Percentiles rank a stretch among this genome's conserved stretches.
Evolutionary conservation across 1,140 invertebrate genomes (phyloP).

Genomic region (Hetaerina americana): DNA sequence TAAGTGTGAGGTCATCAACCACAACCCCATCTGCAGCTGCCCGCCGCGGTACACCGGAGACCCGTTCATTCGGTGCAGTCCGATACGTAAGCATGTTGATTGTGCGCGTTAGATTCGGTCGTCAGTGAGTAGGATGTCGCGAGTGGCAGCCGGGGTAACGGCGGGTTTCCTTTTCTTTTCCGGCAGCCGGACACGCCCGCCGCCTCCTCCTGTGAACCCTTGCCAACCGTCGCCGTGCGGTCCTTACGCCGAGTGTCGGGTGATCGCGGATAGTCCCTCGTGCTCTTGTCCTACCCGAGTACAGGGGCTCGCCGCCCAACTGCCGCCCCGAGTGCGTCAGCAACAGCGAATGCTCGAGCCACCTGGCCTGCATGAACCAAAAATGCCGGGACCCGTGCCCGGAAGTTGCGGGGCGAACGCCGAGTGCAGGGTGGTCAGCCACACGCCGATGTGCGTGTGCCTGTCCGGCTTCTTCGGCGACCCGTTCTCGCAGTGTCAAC

Average conservation of each 20-base stretch:
- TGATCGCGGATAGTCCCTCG: conserved; percentile 44
- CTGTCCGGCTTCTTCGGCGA: conserved; percentile 39
- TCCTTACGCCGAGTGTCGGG: conserved; percentile 60
- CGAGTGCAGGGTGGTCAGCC: conserved; percentile 49
- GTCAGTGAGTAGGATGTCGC: not conserved
- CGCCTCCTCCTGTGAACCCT: conserved; percentile 35
- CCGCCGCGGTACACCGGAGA: conserved; percentile 39
- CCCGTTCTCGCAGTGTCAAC: conserved; percentile 39
- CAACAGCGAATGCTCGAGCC: conserved; percentile 44
- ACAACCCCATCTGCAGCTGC: conserved; percentile 50
- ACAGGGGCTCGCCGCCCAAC: conserved; percentile 45
- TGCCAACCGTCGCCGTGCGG: conserved; percentile 70
- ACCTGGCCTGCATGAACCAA: conserved; percentile 49
- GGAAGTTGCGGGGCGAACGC: conserved; percentile 48
- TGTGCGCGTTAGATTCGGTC: not conserved
- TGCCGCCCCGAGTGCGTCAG: conserved; percentile 51
- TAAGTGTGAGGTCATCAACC: conserved; percentile 47
- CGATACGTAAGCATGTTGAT: conserved; percentile 29
- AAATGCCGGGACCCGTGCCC: conserved; percentile 54
- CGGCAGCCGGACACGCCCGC: conserved; percentile 10
- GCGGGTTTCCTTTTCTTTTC: conserved; percentile 13
- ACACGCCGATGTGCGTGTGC: conserved; percentile 49
- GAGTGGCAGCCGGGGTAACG: not conserved
- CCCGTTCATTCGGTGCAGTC: conserved; percentile 44
- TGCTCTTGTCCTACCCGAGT: conserved; percentile 49